A percentile compares a stretch with the other conserved stretches of the same genome.
Conservation (phyloP, 2,797 vertebrate genomes). For the Crenuchus spilurus region DNA sequence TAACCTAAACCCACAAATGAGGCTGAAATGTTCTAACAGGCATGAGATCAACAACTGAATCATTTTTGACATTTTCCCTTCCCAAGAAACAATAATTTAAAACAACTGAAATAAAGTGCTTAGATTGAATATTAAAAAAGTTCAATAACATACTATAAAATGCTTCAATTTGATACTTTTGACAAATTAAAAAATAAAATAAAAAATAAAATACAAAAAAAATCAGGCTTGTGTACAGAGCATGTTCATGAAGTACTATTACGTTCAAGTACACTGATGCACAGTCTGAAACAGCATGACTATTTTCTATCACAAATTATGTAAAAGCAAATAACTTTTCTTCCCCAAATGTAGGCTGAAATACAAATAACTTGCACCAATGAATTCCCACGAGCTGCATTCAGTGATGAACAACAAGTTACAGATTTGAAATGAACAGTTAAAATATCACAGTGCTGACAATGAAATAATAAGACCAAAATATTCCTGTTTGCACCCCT, state of each 20-base stretch:
- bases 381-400: background rate
- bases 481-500: background rate
- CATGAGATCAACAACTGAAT: constrained; percentile 29
- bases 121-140: constrained; percentile 30
- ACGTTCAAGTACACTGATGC: background rate
- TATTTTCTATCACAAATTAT: background rate
- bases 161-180: background rate
- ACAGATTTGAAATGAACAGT: background rate
- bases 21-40: constrained; percentile 14
- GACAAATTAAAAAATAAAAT: constrained; percentile 3
- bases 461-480: constrained; percentile 9
- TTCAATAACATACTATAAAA: constrained; percentile 32
- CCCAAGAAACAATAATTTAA: constrained; percentile 47
- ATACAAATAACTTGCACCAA: background rate
- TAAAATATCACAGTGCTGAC: constrained; percentile 22
- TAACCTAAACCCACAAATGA: constrained; percentile 36
- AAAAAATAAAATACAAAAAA: constrained; percentile 9
- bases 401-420: background rate
- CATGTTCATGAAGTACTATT: background rate
- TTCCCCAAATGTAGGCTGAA: background rate
- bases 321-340: background rate
- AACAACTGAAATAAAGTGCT: constrained; percentile 63
- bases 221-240: background rate
- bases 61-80: constrained; percentile 31
- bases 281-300: constrained; percentile 31